phyloP scores from a whole-genome alignment of 2,888 invertebrate genomes.

The Patella caerulea region DNA sequence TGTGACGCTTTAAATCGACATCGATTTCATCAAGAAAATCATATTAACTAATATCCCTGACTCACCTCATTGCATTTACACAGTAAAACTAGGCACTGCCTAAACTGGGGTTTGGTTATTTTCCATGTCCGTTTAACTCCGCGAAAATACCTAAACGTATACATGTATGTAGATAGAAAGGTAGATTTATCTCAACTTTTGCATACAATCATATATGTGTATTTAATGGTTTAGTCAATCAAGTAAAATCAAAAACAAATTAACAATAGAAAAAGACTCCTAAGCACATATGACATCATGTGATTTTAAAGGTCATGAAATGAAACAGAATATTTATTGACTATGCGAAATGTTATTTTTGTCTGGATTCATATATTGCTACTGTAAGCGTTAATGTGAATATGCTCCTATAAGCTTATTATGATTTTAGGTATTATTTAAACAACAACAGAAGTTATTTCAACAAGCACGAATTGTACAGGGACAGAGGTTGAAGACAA shows the following conservation, averaged over 20 bases:
- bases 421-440: conserved; percentile 58
- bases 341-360: neutral
- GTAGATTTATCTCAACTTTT: neutral
- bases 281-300: neutral
- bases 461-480: conserved; percentile 67
- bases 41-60: neutral
- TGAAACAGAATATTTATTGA: neutral
- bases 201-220: neutral
- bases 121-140: too few relatives aligned
- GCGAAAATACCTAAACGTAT: too few relatives aligned
- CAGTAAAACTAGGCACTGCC: too few relatives aligned
- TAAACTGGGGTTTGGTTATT: too few relatives aligned
- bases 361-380: neutral
- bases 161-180: too few relatives aligned
- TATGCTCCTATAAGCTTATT: neutral
- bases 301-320: neutral
- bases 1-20: too few relatives aligned
- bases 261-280: too few relatives aligned
- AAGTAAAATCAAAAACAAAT: too few relatives aligned
- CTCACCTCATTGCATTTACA: too few relatives aligned
- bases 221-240: neutral
- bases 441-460: conserved; percentile 68
- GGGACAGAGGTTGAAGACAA: conserved; percentile 64
- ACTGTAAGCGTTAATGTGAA: neutral
- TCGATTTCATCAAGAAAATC: too few relatives aligned